These are phyloP conservation scores for Patagioenas fasciata DNA, from an alignment of 2,113 vertebrate genomes.

Conservation along the genomic window DNA sequence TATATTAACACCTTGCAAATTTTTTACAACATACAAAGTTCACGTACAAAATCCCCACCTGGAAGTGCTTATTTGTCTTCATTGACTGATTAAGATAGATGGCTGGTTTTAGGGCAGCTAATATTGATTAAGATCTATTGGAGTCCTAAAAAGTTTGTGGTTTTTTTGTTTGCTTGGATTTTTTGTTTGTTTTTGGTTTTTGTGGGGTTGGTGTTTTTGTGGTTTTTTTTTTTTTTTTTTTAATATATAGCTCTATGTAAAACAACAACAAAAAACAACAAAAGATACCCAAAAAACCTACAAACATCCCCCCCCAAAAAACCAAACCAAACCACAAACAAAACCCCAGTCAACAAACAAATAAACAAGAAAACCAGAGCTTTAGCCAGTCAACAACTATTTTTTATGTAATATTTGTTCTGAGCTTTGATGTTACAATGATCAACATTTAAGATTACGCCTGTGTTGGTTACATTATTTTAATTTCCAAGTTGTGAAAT, in stretches of 20 bases:
- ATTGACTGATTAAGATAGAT: not conserved
- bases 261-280: not conserved
- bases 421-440: not conserved
- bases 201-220: too few relatives aligned
- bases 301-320: not conserved
- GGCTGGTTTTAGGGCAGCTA: not conserved
- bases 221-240: too few relatives aligned
- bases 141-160: not conserved
- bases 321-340: not conserved
- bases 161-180: too few relatives aligned
- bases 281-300: too few relatives aligned
- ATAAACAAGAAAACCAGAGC: not conserved
- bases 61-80: not conserved
- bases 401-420: not conserved
- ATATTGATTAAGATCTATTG: not conserved
- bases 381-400: not conserved
- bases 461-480: not conserved
- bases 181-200: too few relatives aligned
- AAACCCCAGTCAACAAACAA: too few relatives aligned
- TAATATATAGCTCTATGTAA: too few relatives aligned
- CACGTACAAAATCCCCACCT: not conserved
- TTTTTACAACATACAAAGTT: not conserved
- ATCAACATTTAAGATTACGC: not conserved
- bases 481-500: not conserved
- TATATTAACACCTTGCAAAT: not conserved